Conservation (phyloP, 2,113 vertebrate species). For the Chiloscyllium plagiosum region DNA sequence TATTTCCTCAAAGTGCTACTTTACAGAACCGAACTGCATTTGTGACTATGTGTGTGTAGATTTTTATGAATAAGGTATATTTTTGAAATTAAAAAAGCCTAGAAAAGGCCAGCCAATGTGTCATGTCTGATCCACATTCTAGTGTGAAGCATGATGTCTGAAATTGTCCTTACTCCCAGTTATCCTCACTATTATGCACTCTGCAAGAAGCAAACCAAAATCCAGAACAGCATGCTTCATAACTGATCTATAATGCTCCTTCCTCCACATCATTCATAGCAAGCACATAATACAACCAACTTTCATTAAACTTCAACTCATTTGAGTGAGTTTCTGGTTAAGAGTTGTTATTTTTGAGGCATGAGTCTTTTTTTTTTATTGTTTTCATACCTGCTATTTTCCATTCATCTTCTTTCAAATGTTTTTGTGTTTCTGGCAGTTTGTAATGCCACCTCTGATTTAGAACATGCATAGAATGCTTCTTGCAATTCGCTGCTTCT, state of each 20-base stretch:
- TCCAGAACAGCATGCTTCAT: neutral
- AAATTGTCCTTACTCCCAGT: neutral
- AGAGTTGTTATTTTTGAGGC: neutral
- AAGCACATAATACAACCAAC: neutral
- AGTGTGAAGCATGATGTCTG: neutral
- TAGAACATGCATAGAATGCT: neutral
- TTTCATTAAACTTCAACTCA: neutral
- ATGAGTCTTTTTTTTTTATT: neutral
- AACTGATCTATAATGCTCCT: neutral
- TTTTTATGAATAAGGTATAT: too few relatives aligned
- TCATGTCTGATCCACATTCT: neutral
- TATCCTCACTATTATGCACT: neutral
- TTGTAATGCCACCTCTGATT: neutral
- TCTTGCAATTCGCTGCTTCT: neutral
- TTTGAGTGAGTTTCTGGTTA: neutral
- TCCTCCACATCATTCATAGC: neutral
- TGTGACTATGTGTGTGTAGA: too few relatives aligned
- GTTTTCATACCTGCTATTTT: neutral
- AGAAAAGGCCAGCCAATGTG: neutral
- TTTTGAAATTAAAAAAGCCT: too few relatives aligned
- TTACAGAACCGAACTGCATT: too few relatives aligned
- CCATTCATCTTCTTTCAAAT: neutral
- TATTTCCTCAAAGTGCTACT: too few relatives aligned
- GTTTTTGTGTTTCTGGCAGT: neutral
- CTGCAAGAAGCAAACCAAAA: neutral